Base-by-base conservation (phyloP, 2,888 invertebrate species). In the Ichneumoninae sp. region DNA sequence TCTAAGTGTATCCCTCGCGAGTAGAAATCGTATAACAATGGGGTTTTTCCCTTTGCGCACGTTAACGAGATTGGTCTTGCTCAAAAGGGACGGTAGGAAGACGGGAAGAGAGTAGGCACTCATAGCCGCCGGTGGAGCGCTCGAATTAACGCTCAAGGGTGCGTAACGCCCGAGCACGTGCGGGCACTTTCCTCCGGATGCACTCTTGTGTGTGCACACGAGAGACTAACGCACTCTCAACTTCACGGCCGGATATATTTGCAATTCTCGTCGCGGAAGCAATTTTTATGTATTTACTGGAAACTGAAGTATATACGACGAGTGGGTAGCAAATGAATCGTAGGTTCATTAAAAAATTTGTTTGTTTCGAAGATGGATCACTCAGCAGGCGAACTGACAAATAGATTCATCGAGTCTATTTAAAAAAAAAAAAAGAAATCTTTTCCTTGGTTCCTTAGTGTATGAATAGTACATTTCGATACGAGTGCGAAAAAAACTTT, bases 101-200 rank as follows among this genome's bases (percentile, higher is more conserved):
- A 75, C 65, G 69, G 62, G 36, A 57, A 72, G 75, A 82, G 79
- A 82, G 84, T 71, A 62, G 22, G 82, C 71, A 71, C 80, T 65
- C 79, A 52, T 69, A 26, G 52, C 69, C 1, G 30, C 6, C 10
- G n/a, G 1, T 19, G 33, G 74, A 69, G 82, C 78, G 82, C 82
- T 84, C 79, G 84, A 84, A 84, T 84, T 84, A 84, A 82, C 79
- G 82, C 76, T 84, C 76, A 72, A 82, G 82, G 79, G 82, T 82
- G 79, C 82, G 82, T 79, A 68, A 79, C 66, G 68, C 82, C 78
- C 44, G 44, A 82, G 79, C 84, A 82, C 82, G 84, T 84, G 84
- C 84, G 79, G 76, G 71, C 76, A 84, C 84, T 84, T 84, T 84
- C 75, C 60, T 68, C 79, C 82, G 82, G 84, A 84, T 76, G 84